These are phyloP conservation scores for Eulemur rufifrons DNA, from an alignment of 2,113 vertebrate genomes.

Conservation along the genomic window DNA sequence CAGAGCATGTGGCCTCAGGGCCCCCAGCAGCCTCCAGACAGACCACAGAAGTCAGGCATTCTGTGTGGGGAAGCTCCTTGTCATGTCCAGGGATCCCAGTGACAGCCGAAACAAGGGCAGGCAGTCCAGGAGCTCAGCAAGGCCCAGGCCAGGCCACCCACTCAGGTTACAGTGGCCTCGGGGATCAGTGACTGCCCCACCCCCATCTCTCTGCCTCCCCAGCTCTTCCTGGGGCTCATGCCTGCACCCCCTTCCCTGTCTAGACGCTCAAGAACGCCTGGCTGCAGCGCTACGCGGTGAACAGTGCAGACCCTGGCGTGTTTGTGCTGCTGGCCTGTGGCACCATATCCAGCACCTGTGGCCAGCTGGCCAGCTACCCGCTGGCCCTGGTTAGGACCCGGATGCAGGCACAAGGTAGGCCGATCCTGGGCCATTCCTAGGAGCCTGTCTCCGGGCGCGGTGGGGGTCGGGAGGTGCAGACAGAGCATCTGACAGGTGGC, in stretches of 20 bases:
- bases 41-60: background rate
- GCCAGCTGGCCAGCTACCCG: slow-evolving; percentile 96
- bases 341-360: slow-evolving; percentile 97
- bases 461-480: background rate
- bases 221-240: background rate
- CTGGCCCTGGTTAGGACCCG: slow-evolving; percentile 96
- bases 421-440: background rate
- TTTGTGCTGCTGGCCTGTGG: slow-evolving; percentile 96
- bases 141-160: background rate
- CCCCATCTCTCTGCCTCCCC: too few relatives aligned
- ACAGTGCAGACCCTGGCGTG: slow-evolving; percentile 94
- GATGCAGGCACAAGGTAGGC: slow-evolving; percentile 97
- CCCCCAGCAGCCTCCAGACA: background rate
- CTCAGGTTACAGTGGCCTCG: background rate
- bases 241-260: background rate
- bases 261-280: slow-evolving; percentile 96
- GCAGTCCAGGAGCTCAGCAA: background rate
- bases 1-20: background rate
- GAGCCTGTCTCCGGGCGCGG: background rate
- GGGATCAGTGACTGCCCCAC: background rate
- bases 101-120: background rate
- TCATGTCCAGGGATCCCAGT: background rate
- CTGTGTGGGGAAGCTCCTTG: background rate
- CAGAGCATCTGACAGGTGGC: background rate
- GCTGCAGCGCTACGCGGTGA: slow-evolving; percentile 92